Evolutionary conservation across 1,140 invertebrate species (phyloP), one percentile per base, ranked within the genome.

Genomic region (Drosophila littoralis): DNA sequence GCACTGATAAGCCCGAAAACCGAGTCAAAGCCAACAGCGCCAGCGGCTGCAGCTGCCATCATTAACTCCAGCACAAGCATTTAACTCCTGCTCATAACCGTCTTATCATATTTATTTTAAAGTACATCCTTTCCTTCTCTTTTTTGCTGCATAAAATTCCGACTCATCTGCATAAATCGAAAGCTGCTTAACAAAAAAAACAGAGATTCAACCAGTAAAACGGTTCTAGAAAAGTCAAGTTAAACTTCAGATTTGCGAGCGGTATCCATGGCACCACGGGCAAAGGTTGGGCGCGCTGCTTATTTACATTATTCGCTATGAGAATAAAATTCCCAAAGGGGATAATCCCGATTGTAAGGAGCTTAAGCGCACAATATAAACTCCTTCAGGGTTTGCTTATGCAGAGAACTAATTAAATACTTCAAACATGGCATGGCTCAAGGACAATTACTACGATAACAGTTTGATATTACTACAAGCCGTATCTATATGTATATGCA

Each of bases 131-230:
- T 28, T 40, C 9, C 22, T 7, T 8, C 13, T 38, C 33, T 67
- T 58, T 40, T 57, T 32, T 17, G 10, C 46, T 57, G 17, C 22
- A 51, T 32, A 12, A 33, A 75, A 81, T 73, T 68, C 50, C 22
- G 50, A 48, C 76, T 81, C 83, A 81, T 85, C 74, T 86, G 63
- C 82, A 85, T 85, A 85, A 86, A 78, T 86, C 77, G 46, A 71
- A 81, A 86, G 81, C 82, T 15, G 69, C 75, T 86, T 78, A 81
- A 65, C 33, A 48, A 51, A 51, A 15, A 38, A 38, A 51, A 22
- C 1, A 2, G 22, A 22, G 22, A 43, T 10, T 15, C 17, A 32
- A 8, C 9, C 50, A 35, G 10, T 10, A 1, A 15, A 28, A n/a
- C n/a, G 10, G 7, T 28, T 22, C 40, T 28, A 43, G 9, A 7